Percentiles rank a stretch among this genome's conserved stretches.
These are phyloP conservation scores for Neolamprologus toae DNA, from an alignment of 2,113 vertebrate species.

Conservation along the genomic window DNA sequence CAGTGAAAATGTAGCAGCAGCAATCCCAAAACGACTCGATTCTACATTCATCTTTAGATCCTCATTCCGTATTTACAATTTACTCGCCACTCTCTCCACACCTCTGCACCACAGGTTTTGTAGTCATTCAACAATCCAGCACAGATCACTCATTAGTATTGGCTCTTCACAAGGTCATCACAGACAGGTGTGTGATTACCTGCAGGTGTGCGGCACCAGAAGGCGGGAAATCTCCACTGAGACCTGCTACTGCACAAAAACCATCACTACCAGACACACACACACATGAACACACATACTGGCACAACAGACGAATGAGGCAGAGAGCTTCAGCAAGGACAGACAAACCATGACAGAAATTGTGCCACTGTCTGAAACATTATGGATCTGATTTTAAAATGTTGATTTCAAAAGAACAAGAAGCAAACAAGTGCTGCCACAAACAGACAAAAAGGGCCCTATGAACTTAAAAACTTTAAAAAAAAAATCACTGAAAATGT, in stretches of 20 bases:
- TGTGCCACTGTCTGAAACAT: not conserved
- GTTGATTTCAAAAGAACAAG: not conserved
- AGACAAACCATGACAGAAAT: not conserved
- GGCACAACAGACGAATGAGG: not conserved
- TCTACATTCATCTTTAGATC: not conserved
- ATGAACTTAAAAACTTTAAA: not conserved
- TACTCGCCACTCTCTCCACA: not conserved
- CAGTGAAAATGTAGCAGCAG: not conserved
- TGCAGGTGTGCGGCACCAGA: not conserved
- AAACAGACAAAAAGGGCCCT: not conserved
- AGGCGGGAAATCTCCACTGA: not conserved
- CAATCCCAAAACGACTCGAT: accelerated
- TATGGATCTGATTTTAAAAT: not conserved
- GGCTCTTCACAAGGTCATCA: not conserved
- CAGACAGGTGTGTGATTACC: not conserved
- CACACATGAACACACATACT: not conserved
- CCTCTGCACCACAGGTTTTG: not conserved
- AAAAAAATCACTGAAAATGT: accelerated
- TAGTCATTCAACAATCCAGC: not conserved
- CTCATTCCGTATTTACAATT: not conserved
- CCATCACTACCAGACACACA: no score
- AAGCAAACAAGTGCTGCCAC: not conserved
- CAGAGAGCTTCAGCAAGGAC: not conserved
- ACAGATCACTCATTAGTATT: not conserved
- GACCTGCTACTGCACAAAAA: not conserved